A percentile compares a stretch with the other conserved stretches of the same genome.
phyloP scores from a whole-genome alignment of 1,140 invertebrate species.

The Leptinotarsa texana region DNA sequence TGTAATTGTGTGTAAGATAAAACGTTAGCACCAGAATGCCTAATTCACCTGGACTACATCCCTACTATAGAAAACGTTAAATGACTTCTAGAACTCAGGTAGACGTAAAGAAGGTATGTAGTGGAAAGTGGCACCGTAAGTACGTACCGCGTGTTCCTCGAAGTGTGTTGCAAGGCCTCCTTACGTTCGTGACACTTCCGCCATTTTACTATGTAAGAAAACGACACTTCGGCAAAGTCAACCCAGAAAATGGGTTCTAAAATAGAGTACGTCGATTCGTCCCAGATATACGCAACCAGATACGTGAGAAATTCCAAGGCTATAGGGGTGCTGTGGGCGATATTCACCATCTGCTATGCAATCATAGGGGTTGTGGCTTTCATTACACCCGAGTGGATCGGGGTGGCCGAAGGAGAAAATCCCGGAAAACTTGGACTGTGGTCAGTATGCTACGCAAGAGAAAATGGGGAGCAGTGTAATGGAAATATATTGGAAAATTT shows the following conservation, averaged over 20 bases:
- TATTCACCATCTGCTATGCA: slow-evolving; percentile 95
- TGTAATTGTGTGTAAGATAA: too few relatives aligned
- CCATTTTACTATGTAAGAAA: slow-evolving; percentile 2
- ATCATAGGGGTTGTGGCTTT: slow-evolving; percentile 95
- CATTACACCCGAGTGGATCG: slow-evolving; percentile 94
- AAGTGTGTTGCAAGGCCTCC: slow-evolving; percentile 9
- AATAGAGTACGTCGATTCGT: slow-evolving; percentile 87
- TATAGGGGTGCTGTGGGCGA: slow-evolving; percentile 94
- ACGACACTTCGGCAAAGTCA: neutral
- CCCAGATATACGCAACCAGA: slow-evolving; percentile 87
- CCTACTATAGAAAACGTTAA: neutral
- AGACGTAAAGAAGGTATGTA: slow-evolving; percentile 11
- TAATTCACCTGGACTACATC: neutral
- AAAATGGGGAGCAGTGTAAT: slow-evolving; percentile 72
- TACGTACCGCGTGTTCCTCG: neutral
- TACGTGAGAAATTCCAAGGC: slow-evolving; percentile 95
- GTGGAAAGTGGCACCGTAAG: slow-evolving; percentile 20
- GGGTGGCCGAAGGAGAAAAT: slow-evolving; percentile 78
- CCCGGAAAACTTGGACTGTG: slow-evolving; percentile 92
- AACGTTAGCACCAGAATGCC: too few relatives aligned
- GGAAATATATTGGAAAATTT: slow-evolving; percentile 81
- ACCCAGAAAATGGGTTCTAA: slow-evolving; percentile 74
- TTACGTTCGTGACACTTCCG: neutral
- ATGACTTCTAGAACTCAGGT: neutral
- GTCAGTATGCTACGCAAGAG: slow-evolving; percentile 76